These are phyloP conservation scores for Gibbula magus DNA, from an alignment of 2,888 invertebrate species.

Conservation along the genomic window DNA sequence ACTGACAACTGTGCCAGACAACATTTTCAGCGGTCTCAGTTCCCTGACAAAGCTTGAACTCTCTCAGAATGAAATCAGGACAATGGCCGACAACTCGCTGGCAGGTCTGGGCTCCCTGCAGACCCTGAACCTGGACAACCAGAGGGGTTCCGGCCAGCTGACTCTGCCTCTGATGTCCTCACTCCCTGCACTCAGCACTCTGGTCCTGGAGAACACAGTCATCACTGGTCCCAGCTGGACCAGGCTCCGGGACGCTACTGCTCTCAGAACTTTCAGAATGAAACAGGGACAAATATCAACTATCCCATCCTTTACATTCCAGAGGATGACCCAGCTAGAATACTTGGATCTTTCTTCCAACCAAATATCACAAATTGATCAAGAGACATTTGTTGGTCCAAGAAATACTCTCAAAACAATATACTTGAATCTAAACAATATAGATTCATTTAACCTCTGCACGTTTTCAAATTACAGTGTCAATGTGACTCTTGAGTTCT, in stretches of 20 bases:
- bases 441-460: slow-evolving; percentile 53
- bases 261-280: slow-evolving; percentile 66
- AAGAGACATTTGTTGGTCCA: slow-evolving; percentile 58
- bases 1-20: slow-evolving; percentile 40
- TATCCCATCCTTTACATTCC: slow-evolving; percentile 60
- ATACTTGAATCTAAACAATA: slow-evolving; percentile 49
- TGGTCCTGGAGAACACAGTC: slow-evolving; percentile 67
- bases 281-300: slow-evolving; percentile 38
- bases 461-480: slow-evolving; percentile 52
- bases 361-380: slow-evolving; percentile 47
- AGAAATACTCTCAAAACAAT: slow-evolving; percentile 48
- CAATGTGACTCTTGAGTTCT: slow-evolving; percentile 77
- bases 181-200: slow-evolving; percentile 67
- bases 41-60: slow-evolving; percentile 51
- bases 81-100: slow-evolving; percentile 49
- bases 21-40: slow-evolving; percentile 45
- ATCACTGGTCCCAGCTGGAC: slow-evolving; percentile 48
- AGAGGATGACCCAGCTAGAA: slow-evolving; percentile 47
- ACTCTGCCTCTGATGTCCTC: slow-evolving; percentile 46
- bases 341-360: slow-evolving; percentile 55
- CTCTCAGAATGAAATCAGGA: slow-evolving; percentile 50
- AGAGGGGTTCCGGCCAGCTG: slow-evolving; percentile 28
- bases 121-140: slow-evolving; percentile 47
- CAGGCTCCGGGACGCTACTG: slow-evolving; percentile 50
- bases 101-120: slow-evolving; percentile 43